Evolutionary conservation across 1,140 invertebrate species (phyloP).

Genomic region (Cheumatopsyche charites): DNA sequence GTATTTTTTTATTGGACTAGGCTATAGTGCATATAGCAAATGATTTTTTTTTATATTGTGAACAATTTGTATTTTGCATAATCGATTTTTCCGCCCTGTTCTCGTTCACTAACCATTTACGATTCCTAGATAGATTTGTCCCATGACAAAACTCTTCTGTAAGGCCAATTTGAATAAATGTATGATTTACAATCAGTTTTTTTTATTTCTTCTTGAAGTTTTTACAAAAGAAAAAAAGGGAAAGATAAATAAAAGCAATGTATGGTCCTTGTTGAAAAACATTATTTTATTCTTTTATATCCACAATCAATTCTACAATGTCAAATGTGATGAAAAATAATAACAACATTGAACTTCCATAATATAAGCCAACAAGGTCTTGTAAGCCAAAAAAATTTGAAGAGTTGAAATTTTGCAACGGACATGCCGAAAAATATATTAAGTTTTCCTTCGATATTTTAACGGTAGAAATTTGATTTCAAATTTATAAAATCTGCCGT

Average conservation of each 20-base stretch:
- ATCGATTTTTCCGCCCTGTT: too few species aligned
- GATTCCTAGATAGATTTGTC: neutral
- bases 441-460: neutral
- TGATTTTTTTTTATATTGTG: too few species aligned
- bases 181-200: too few species aligned
- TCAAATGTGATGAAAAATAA: conserved; percentile 34
- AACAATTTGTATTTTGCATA: too few species aligned
- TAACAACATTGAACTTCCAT: conserved; percentile 21
- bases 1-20: too few species aligned
- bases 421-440: neutral
- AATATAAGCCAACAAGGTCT: conserved; percentile 31
- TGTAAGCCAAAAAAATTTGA: conserved; percentile 17
- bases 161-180: conserved; percentile 3
- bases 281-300: conserved; percentile 34
- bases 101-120: too few species aligned
- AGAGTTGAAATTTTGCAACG: too few species aligned
- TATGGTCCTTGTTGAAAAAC: conserved; percentile 20
- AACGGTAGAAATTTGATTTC: neutral
- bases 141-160: conserved; percentile 1
- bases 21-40: too few species aligned
- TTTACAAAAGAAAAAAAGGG: neutral
- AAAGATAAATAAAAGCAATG: neutral
- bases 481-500: conserved; percentile 18
- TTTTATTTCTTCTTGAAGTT: too few species aligned
- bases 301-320: conserved; percentile 31